Percentiles rank a stretch among this genome's conserved stretches.
Conservation (phyloP, 2,888 invertebrate species). For the Orthonychiurus folsomi region DNA sequence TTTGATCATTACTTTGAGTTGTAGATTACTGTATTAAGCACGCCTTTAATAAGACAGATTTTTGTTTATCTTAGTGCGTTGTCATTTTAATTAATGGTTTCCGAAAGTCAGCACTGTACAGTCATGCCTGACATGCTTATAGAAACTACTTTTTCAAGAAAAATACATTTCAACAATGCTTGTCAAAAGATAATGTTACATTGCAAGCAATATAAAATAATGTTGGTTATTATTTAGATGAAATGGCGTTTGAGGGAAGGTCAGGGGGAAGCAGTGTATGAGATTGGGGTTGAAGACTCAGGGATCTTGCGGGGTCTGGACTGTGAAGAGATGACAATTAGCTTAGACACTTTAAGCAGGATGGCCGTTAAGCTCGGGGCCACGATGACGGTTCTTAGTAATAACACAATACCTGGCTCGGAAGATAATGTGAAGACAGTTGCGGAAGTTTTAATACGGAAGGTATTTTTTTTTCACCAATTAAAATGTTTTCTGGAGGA, state of each 20-base stretch:
- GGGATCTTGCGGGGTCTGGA: constrained; percentile 78
- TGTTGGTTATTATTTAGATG: constrained; percentile 51
- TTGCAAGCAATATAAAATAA: too few species aligned
- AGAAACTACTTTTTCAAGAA: too few species aligned
- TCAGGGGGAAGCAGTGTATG: constrained; percentile 94
- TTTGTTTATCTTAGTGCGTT: too few species aligned
- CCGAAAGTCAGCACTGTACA: too few species aligned
- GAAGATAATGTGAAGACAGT: constrained; percentile 24
- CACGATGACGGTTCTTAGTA: constrained; percentile 62
- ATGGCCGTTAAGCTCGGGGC: constrained; percentile 87
- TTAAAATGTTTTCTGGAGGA: background rate
- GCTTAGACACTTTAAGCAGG: constrained; percentile 69
- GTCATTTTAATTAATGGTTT: too few species aligned
- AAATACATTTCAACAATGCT: too few species aligned
- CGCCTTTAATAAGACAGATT: too few species aligned
- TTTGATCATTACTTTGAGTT: too few species aligned
- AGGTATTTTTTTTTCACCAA: constrained; percentile 49
- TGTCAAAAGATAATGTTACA: too few species aligned
- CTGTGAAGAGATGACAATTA: constrained; percentile 73
- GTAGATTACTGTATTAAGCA: too few species aligned
- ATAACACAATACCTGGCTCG: constrained; percentile 50
- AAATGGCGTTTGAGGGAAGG: constrained; percentile 96
- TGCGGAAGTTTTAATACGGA: constrained; percentile 80
- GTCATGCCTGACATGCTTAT: too few species aligned
- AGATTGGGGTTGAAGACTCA: constrained; percentile 87